Percentiles rank a stretch among this genome's conserved stretches.
These are phyloP conservation scores for Sterrhoptilus dennistouni DNA, from an alignment of 2,113 vertebrate species.

Conservation along the genomic window DNA sequence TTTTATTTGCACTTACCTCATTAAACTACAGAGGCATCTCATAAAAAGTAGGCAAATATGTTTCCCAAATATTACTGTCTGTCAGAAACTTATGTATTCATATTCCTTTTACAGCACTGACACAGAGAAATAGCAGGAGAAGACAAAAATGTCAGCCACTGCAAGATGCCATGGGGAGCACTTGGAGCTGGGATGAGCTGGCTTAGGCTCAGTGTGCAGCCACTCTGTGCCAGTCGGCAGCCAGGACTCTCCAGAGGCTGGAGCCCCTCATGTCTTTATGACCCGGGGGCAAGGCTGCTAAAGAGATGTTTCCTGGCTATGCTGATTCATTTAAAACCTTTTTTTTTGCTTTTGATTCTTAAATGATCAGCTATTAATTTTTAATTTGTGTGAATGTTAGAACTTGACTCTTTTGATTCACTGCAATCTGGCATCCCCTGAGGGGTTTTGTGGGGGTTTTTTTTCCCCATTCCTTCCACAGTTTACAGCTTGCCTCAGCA, in stretches of 20 bases:
- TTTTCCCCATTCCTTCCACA: not conserved
- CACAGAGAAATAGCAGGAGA: not conserved
- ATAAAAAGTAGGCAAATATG: not conserved
- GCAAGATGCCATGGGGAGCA: not conserved
- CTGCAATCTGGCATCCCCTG: not conserved
- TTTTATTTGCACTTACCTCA: not conserved
- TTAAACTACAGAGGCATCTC: not conserved
- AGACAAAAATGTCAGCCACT: not conserved
- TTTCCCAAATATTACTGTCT: not conserved
- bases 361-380: not conserved
- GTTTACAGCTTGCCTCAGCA: not conserved
- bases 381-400: not conserved
- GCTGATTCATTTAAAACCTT: not conserved
- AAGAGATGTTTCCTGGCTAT: not conserved
- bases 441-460: not conserved
- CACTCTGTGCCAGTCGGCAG: not conserved
- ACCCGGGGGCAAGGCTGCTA: not conserved
- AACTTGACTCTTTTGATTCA: not conserved
- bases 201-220: not conserved
- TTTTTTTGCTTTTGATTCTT: not conserved
- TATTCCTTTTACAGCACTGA: not conserved
- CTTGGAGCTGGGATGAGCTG: rapidly evolving
- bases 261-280: rapidly evolving
- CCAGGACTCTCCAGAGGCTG: not conserved
- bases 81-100: not conserved